Conservation (phyloP, 2,113 vertebrate species). For the Eubucco bourcierii region DNA sequence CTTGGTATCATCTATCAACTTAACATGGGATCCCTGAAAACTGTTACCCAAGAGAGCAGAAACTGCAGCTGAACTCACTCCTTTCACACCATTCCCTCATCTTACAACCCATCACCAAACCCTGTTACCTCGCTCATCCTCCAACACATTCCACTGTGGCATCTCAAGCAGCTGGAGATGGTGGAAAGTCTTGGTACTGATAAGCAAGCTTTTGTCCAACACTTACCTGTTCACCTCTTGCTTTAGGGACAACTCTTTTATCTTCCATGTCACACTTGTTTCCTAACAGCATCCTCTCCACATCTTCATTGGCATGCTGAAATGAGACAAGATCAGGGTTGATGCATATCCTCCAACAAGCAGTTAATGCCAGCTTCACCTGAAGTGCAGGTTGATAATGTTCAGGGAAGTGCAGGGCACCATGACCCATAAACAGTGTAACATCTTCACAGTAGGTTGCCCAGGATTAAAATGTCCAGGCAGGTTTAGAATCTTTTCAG, state of each 20-base stretch:
- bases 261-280: slow-evolving; percentile 99
- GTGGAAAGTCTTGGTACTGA: fast-evolving
- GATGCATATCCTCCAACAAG: fast-evolving
- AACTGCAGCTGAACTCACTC: not conserved
- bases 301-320: slow-evolving; percentile 98
- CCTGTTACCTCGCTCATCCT: fast-evolving
- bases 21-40: not conserved
- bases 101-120: not conserved
- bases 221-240: slow-evolving; percentile 97
- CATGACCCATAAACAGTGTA: not conserved
- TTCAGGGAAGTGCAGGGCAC: no score
- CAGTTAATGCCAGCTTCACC: fast-evolving
- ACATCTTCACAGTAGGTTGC: not conserved
- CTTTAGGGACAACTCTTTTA: slow-evolving; percentile 95
- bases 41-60: not conserved
- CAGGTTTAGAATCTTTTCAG: no score
- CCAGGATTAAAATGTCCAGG: no score
- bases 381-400: no score
- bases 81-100: fast-evolving
- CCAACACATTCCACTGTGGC: not conserved
- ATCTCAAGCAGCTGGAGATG: not conserved
- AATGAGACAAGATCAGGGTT: slow-evolving; percentile 11
- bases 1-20: no score
- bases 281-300: slow-evolving; percentile 99
- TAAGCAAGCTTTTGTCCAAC: not conserved